Percentiles rank a stretch among this genome's conserved stretches.
Conservation (phyloP, 2,888 invertebrate genomes). For the Catocala sponsa region DNA sequence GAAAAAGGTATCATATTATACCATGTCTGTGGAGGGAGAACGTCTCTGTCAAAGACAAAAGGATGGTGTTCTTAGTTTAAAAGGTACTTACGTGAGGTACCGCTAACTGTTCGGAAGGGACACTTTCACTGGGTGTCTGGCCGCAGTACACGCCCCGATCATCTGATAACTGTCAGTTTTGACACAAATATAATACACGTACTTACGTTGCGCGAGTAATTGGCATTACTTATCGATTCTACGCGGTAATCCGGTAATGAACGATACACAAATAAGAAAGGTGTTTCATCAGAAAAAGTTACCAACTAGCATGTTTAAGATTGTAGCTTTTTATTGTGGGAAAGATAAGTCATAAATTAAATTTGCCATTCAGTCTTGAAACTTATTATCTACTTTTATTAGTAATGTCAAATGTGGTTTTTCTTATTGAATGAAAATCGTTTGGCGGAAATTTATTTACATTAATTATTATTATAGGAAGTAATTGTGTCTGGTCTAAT, state of each 20-base stretch:
- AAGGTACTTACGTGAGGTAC: slow-evolving; percentile 60
- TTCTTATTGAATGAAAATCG: no score
- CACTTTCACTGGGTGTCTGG: slow-evolving; percentile 77
- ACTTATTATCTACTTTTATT: no score
- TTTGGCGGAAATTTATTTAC: no score
- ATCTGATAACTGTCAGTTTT: slow-evolving; percentile 64
- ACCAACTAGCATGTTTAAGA: neutral
- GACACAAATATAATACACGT: slow-evolving; percentile 33
- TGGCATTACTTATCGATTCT: slow-evolving; percentile 19
- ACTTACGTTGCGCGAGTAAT: slow-evolving; percentile 24
- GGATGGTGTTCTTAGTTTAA: slow-evolving; percentile 23
- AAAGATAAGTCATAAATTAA: no score
- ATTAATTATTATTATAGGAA: no score
- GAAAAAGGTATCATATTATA: no score
- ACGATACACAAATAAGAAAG: slow-evolving; percentile 8
- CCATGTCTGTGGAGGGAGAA: no score
- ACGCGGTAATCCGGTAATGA: slow-evolving; percentile 18
- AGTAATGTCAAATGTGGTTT: no score
- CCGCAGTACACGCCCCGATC: slow-evolving; percentile 62
- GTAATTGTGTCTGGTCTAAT: no score
- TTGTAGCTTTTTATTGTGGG: no score
- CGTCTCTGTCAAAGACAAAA: slow-evolving; percentile 21
- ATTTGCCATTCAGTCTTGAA: no score
- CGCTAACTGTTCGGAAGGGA: slow-evolving; percentile 71
- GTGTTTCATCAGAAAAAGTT: slow-evolving; percentile 6